Conservation (phyloP, 2,113 vertebrate species). For the Peromyscus leucopus region DNA sequence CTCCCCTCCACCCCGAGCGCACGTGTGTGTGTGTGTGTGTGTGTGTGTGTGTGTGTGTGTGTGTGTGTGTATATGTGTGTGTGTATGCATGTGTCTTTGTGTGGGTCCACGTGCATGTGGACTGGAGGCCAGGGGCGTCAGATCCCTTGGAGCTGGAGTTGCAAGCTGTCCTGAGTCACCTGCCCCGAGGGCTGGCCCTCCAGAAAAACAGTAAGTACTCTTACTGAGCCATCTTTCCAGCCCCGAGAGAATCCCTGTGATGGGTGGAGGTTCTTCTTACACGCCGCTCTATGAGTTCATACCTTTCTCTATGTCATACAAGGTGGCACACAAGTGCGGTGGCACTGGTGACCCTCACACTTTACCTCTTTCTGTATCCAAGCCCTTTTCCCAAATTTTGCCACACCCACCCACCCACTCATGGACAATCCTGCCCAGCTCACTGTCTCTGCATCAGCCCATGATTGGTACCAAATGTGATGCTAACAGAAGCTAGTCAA, state of each 20-base stretch:
- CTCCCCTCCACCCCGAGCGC: too few species aligned
- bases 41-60: not conserved
- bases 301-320: not conserved
- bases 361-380: not conserved
- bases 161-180: not conserved
- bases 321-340: not conserved
- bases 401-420: not conserved
- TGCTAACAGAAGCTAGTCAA: conserved; percentile 1
- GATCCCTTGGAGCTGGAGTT: not conserved
- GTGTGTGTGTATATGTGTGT: not conserved
- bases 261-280: not conserved
- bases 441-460: not conserved
- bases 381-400: not conserved
- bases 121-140: not conserved
- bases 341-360: not conserved
- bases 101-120: not conserved
- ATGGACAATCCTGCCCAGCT: not conserved
- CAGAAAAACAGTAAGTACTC: not conserved
- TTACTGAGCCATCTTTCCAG: not conserved
- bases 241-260: not conserved
- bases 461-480: not conserved
- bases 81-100: not conserved
- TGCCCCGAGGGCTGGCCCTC: not conserved
- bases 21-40: not conserved
- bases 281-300: not conserved